Base-by-base conservation (phyloP, 1,140 invertebrate species). In the Eufriesea mexicana region DNA sequence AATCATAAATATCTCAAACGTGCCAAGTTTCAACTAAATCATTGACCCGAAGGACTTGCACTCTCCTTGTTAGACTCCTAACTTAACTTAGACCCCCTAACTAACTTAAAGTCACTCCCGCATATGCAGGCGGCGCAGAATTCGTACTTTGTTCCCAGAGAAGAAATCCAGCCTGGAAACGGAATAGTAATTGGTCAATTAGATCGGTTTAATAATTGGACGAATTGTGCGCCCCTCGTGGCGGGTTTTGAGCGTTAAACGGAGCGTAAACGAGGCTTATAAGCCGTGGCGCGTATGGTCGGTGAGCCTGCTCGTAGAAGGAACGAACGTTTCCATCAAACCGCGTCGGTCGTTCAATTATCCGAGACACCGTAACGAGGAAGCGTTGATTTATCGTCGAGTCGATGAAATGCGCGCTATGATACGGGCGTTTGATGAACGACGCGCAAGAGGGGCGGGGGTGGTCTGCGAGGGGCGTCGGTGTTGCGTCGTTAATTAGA, bases 351-450 rank as follows among this genome's bases (percentile, higher is more conserved):
- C 62, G 72, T 86, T 81, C 79, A 86, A 86, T 86, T 81, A 86
- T 83, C 59, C 74, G 79, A 73, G 84, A 79, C 76, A 66, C 59
- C 28, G 73, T 86, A 86, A 87, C 70, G 73, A 73, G 75, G 86
- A 86, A 87, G 59, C 57, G 75, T 87, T 70, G 68, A 87, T 87
- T 87, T 82, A 87, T 86, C 74, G 59, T 28, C 70, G 0, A 55
- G 51, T 49, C 79, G 59, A 74, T 86, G 75, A 72, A 78, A 75
- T 51, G 75, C 57, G 45, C 57, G 73, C 75, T 74, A 86, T 67
- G 73, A 59, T 73, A 72, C 73, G 47, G 20, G n/a, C 5, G 25
- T 23, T 12, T 9, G 47, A 10, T 1, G 54, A 51, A 14, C 16
- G 8, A 20, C 16, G 64, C 8, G 18, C 23, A 23, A 14, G 4